Percentiles rank a stretch among this genome's conserved stretches.
phyloP scores from a whole-genome alignment of 2,797 vertebrate species.

The Acrocephalus scirpaceus region DNA sequence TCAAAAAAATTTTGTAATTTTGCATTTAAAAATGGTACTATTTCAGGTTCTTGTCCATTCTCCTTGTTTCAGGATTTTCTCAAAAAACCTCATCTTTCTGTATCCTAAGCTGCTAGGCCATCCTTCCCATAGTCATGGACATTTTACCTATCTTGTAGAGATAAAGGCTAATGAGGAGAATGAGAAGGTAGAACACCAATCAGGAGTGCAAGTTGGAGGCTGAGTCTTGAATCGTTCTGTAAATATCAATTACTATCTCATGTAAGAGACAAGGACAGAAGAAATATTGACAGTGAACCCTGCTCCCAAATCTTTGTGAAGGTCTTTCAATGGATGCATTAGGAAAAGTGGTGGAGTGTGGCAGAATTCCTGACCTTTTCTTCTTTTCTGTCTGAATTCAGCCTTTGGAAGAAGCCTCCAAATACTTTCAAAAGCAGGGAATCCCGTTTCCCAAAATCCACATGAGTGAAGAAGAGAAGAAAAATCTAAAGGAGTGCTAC shows the following conservation, averaged over 20 bases:
- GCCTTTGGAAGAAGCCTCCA: slow-evolving; percentile 80
- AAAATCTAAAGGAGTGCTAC: slow-evolving; percentile 83
- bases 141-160: not conserved
- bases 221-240: not conserved
- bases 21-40: fast-evolving
- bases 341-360: not conserved
- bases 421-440: slow-evolving; percentile 79
- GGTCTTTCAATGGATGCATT: not conserved
- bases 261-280: not conserved
- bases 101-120: not conserved
- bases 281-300: fast-evolving
- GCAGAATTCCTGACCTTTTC: not conserved
- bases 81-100: not conserved
- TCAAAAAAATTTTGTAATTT: not conserved
- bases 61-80: not conserved
- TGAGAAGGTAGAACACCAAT: not conserved
- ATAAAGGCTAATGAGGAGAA: not conserved
- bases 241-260: not conserved
- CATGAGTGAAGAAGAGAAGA: slow-evolving; percentile 71
- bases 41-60: not conserved
- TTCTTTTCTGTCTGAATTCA: slow-evolving; percentile 42
- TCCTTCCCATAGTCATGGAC: not conserved
- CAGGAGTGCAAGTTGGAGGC: not conserved
- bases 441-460: slow-evolving; percentile 83
- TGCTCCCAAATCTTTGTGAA: not conserved